Percentiles rank a stretch among this genome's conserved stretches.
These are phyloP conservation scores for Urocolius indicus DNA, from an alignment of 2,113 vertebrate species.

Conservation along the genomic window DNA sequence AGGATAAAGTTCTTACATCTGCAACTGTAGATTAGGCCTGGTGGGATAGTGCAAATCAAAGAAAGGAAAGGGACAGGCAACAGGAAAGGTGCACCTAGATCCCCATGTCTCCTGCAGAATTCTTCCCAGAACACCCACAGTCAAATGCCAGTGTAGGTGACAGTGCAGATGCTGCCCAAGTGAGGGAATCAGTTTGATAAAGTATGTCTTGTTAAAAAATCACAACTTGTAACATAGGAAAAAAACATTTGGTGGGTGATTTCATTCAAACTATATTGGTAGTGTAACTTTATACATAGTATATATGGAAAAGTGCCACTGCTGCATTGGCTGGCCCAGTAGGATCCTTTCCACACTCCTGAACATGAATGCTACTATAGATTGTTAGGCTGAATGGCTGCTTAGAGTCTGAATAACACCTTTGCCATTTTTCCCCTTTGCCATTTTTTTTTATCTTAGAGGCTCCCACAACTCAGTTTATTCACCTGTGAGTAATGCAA, in stretches of 20 bases:
- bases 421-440: not conserved
- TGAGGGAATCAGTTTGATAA: not conserved
- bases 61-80: not conserved
- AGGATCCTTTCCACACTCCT: not conserved
- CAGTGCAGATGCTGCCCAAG: not conserved
- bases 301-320: not conserved
- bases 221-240: not conserved
- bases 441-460: not conserved
- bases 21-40: not conserved
- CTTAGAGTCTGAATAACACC: not conserved
- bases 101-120: rapidly evolving
- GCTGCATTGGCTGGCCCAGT: not conserved
- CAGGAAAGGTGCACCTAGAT: not conserved
- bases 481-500: constrained; percentile 46
- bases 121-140: not conserved
- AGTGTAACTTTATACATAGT: not conserved
- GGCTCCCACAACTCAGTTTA: not conserved
- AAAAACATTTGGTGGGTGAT: not conserved
- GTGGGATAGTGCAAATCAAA: not conserved
- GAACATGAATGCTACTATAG: not conserved
- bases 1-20: not conserved
- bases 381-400: not conserved
- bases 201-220: not conserved
- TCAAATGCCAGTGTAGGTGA: not conserved
- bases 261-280: not conserved